Evolutionary conservation across 37 sponge, comb jelly and placozoan genomes (phyloP).

Genomic region (Hexactinellida sp.): DNA sequence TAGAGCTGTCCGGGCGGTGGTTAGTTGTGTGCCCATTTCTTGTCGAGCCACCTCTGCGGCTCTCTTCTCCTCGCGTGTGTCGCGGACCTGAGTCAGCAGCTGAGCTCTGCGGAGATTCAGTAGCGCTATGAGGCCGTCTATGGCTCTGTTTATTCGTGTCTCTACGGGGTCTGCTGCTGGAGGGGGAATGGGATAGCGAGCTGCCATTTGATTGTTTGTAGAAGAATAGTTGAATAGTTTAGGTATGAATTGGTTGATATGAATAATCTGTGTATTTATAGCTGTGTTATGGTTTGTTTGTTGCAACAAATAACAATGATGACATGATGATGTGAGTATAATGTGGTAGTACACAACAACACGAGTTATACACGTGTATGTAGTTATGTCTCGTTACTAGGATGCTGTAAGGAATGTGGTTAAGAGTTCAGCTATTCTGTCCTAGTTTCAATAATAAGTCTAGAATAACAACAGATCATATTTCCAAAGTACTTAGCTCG

Average conservation of each 20-base stretch:
- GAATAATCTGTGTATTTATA: neutral
- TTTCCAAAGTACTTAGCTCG: neutral
- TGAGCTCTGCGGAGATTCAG: neutral
- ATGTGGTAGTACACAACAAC: neutral
- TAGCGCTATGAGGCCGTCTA: neutral
- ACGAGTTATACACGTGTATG: neutral
- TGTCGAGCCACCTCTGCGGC: neutral
- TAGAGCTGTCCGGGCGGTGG: neutral
- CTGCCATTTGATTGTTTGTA: neutral
- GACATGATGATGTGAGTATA: neutral
- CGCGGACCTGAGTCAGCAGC: neutral
- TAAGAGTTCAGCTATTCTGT: neutral
- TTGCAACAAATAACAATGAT: neutral
- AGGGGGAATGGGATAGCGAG: neutral
- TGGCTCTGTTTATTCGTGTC: neutral
- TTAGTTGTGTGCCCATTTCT: neutral
- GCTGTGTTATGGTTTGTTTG: neutral
- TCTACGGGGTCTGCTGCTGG: neutral
- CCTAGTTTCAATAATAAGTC: neutral
- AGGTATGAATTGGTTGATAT: neutral
- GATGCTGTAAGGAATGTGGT: neutral
- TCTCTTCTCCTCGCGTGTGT: neutral
- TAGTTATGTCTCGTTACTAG: neutral
- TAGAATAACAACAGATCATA: neutral
- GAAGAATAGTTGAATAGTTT: neutral